These are phyloP conservation scores for Micrastur ruficollis DNA, from an alignment of 2,797 vertebrate genomes.

Conservation along the genomic window DNA sequence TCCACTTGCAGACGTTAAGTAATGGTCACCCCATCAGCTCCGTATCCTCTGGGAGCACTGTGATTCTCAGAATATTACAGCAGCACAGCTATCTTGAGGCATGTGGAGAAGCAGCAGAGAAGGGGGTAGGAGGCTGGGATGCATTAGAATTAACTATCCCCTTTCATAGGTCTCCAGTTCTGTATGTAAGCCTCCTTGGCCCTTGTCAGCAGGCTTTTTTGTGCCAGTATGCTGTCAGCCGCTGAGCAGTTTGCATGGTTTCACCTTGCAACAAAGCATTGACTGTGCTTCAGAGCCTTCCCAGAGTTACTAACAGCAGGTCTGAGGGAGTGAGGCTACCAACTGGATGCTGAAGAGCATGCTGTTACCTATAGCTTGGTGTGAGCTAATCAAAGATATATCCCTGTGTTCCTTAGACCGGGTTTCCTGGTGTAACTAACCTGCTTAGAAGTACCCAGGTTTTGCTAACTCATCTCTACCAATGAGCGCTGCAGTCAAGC, in stretches of 20 bases:
- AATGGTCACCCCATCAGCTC: background rate
- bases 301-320: background rate
- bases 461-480: background rate
- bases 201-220: background rate
- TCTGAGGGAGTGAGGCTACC: background rate
- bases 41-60: background rate
- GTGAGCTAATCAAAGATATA: background rate
- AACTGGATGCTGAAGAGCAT: background rate
- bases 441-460: background rate
- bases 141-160: too few species aligned
- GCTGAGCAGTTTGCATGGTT: background rate
- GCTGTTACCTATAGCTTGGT: background rate
- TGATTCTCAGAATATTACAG: too few species aligned
- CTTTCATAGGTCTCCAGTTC: background rate
- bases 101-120: background rate
- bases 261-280: background rate
- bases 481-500: rapidly evolving
- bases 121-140: background rate
- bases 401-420: background rate
- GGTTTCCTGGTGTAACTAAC: background rate
- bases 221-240: background rate
- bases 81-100: background rate
- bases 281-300: background rate
- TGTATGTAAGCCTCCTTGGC: background rate
- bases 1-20: background rate